These are phyloP conservation scores for Cyphomyrus discorhynchus DNA, from an alignment of 2,113 vertebrate genomes.

Conservation along the genomic window DNA sequence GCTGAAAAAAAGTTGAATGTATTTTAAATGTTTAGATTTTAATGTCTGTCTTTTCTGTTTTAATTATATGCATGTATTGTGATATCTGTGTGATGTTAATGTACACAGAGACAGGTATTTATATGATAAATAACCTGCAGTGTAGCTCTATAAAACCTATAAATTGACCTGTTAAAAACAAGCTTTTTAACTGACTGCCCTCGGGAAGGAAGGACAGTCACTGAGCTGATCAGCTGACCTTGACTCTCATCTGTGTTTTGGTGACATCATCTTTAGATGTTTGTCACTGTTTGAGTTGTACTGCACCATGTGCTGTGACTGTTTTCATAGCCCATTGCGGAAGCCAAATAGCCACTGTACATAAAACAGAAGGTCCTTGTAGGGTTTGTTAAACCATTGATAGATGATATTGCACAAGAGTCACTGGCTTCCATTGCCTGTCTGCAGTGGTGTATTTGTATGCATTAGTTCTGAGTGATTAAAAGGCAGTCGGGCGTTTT, in stretches of 20 bases:
- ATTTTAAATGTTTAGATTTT: not conserved
- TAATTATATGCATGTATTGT: not conserved
- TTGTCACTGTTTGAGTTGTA: not conserved
- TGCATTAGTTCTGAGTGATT: not conserved
- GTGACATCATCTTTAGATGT: not conserved
- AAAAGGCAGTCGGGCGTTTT: not conserved
- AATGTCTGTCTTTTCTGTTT: constrained; percentile 1
- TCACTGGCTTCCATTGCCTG: not conserved
- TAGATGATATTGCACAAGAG: not conserved
- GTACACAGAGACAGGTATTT: not conserved
- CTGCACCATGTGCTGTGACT: not conserved
- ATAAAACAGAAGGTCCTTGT: not conserved
- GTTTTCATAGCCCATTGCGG: not conserved
- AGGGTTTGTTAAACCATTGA: not conserved
- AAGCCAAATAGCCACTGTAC: not conserved
- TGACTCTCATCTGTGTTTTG: not conserved
- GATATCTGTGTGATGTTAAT: not conserved
- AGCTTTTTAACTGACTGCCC: not conserved
- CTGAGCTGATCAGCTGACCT: not conserved
- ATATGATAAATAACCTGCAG: not conserved
- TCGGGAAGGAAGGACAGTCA: not conserved
- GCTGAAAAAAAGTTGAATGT: no score
- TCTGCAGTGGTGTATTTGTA: not conserved
- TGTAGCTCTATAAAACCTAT: not conserved
- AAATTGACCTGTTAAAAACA: not conserved